Evolutionary conservation across 2,888 invertebrate genomes (phyloP), one percentile per base, ranked within the genome.

Genomic region (Pollenia angustigena): DNA sequence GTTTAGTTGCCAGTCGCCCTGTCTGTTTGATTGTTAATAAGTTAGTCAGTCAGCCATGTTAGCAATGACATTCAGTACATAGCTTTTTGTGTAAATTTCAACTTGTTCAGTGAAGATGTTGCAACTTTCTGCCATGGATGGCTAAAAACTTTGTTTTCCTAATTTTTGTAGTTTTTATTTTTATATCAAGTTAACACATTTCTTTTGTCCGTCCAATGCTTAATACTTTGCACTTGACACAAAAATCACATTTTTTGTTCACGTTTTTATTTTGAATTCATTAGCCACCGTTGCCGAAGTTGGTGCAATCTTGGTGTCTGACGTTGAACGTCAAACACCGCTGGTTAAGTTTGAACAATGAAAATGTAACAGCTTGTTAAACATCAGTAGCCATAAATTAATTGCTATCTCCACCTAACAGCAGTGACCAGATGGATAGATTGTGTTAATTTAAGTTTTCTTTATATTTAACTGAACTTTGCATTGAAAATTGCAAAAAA

Each of bases 331-430:
- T 9, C 52, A 62, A 69, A 56, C 71, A 58, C 52, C 74, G 46
- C 60, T 80, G 84, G 68, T 68, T 72, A 62, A 56, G 54, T 75
- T 79, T 58, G 12, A 80, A 75, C 74, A 87, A 87, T 87, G 81
- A 79, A 87, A 84, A 76, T 81, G 84, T 87, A 84, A 84, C 87
- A 78, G 81, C 23, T 84, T 87, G 81, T 84, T 84, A 60, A 75
- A 84, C 87, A 84, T 72, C 72, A 81, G 48, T 4, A 46, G 76
- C 66, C 8, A 84, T 74, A 81, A 87, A 84, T 80, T 87, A 84
- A 81, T 78, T 81, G 52, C 52, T 46, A 78, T 54, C 72, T 62
- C 52, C 32, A 78, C 16, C 48, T 62, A 14, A 62, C 52, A 32
- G n/a, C 68, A 84, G 32, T 72, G 64, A 58, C 64, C 71, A 72